phyloP scores from a whole-genome alignment of 2,888 invertebrate genomes.

The Quadroppia sp. region DNA sequence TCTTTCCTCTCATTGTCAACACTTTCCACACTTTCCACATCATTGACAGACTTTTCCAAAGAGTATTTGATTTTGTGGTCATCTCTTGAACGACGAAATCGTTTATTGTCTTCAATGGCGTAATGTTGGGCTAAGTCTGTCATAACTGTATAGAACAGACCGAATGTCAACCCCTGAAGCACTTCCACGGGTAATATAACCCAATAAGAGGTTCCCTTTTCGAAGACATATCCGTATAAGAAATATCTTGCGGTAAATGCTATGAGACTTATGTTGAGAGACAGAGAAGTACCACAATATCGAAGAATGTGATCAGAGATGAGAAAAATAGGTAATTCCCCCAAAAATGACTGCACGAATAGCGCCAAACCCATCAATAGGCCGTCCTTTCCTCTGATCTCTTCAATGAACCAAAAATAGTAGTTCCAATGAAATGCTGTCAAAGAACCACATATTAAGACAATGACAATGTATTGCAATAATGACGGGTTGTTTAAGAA shows the following conservation, averaged over 20 bases:
- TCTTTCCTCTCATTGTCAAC: not conserved
- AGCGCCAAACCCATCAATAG: slow-evolving; percentile 46
- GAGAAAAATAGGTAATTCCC: slow-evolving; percentile 49
- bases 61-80: not conserved
- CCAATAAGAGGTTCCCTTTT: slow-evolving; percentile 61
- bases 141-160: slow-evolving; percentile 66
- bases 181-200: slow-evolving; percentile 73
- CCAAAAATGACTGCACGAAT: slow-evolving; percentile 46
- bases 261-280: slow-evolving; percentile 75
- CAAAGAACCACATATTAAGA: slow-evolving; percentile 46
- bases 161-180: slow-evolving; percentile 80
- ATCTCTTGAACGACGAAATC: no score
- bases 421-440: slow-evolving; percentile 48
- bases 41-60: not conserved
- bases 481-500: slow-evolving; percentile 38
- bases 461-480: slow-evolving; percentile 40
- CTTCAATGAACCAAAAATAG: slow-evolving; percentile 45
- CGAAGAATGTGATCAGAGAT: slow-evolving; percentile 65
- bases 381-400: slow-evolving; percentile 42
- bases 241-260: slow-evolving; percentile 75
- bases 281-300: slow-evolving; percentile 72
- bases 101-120: slow-evolving; percentile 22
- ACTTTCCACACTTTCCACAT: not conserved
- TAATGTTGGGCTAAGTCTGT: slow-evolving; percentile 43
- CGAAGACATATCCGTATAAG: slow-evolving; percentile 69